Base-by-base conservation (phyloP, 2,113 vertebrate genomes). In the Phaetusa simplex region DNA sequence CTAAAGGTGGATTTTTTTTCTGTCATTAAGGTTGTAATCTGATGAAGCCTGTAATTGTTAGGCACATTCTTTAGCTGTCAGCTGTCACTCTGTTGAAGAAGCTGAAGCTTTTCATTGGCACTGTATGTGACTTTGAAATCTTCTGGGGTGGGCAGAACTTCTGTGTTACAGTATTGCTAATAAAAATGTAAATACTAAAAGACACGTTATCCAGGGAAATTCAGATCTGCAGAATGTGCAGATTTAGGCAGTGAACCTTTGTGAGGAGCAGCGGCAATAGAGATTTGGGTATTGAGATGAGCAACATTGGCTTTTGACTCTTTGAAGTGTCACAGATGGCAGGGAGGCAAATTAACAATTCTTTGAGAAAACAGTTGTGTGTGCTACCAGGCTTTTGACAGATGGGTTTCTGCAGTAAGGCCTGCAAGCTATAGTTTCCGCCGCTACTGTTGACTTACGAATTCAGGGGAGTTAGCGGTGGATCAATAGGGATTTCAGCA, bases 401-500 rank as follows among this genome's bases (percentile, higher is more conserved):
- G 91, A 89, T 55, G 70, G 40, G 36, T 80, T 82, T 82, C 84
- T 91, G 56, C 83, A 84, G 58, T 36, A 82, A 86, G 90, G 32
- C 45, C 81, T 96, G 78, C 64, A 84, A 88, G 76, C 64, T 93
- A 12, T 21, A 49, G 83, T 49, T 93, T 84, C 65, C 1, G 3
- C 92, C 92, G 72, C 69, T 89, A 73, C 78, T 94, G 86, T 93
- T 96, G 93, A 85, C 81, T 95, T 87, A 85, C 0, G 29, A 95
- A 94, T 95, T 94, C 95, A 88, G 42, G 32, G 53, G 81, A 86
- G 77, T 87, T 95, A 94, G 42, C 0, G 0, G 21, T 73, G 84
- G 91, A 95, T 97, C 94, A 95, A 56, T 61, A 80, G 58, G 49
- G 83, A 96, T 95, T 95, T 93, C 3, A 0, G 62, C 66, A 94